A percentile compares a stretch with the other conserved stretches of the same genome.
Conservation (phyloP, 2,888 invertebrate species). For the Watsonalla binaria region DNA sequence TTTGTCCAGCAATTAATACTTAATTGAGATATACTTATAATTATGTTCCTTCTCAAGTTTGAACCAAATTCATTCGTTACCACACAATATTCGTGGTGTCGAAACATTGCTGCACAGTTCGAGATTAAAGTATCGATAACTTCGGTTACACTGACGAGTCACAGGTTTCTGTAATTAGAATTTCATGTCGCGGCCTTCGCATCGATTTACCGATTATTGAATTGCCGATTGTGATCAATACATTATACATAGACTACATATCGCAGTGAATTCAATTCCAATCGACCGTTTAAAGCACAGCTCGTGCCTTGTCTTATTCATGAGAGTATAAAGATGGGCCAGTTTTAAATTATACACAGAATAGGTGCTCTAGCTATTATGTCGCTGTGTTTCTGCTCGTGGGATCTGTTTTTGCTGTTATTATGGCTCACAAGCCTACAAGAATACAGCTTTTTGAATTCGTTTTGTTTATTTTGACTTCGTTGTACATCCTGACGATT, state of each 20-base stretch:
- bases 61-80: slow-evolving; percentile 51
- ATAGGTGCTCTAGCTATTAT: neutral
- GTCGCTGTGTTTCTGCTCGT: neutral
- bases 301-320: slow-evolving; percentile 37
- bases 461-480: neutral
- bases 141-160: slow-evolving; percentile 22
- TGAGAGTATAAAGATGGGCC: slow-evolving; percentile 25
- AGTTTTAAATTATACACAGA: slow-evolving; percentile 23
- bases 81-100: slow-evolving; percentile 25
- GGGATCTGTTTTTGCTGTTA: neutral
- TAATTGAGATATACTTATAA: slow-evolving; percentile 33
- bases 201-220: slow-evolving; percentile 26
- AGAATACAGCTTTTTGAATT: neutral
- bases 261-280: slow-evolving; percentile 24
- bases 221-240: slow-evolving; percentile 22
- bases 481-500: neutral
- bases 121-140: slow-evolving; percentile 56
- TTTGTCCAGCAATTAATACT: slow-evolving; percentile 29
- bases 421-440: neutral
- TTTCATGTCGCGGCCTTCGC: slow-evolving; percentile 20
- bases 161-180: slow-evolving; percentile 19
- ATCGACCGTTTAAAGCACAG: slow-evolving; percentile 28
- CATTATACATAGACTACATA: slow-evolving; percentile 17
- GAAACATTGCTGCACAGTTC: slow-evolving; percentile 49
- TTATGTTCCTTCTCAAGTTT: slow-evolving; percentile 45